Evolutionary conservation across 2,113 vertebrate genomes (phyloP), one percentile per base, ranked within the genome.

Genomic region (Ceyx margarethae): DNA sequence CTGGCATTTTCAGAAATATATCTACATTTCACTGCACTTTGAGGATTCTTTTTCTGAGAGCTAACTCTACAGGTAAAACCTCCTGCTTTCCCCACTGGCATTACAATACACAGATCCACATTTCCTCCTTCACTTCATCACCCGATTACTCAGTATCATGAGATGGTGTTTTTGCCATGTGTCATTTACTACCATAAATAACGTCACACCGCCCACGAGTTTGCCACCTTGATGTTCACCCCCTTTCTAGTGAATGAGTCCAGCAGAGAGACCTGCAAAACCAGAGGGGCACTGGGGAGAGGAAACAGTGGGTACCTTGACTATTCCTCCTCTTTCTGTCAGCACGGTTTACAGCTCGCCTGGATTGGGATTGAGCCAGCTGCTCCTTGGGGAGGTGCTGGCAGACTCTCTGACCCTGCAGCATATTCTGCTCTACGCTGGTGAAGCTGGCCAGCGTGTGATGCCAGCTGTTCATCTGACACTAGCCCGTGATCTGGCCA

Each of bases 131-230:
- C 43, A 0, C 91, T 92, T 84, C 73, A 58, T 82, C 87, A 80
- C 17, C 9, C 5, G 0, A 64, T 94, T 95, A 93, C 85, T 96
- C 91, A 95, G 22, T 80, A 77, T 90, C 94, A 95, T 56, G 64
- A 81, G 94, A 85, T 60, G 1, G 19, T 93, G 69, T 22, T 92
- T 91, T 85, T 74, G 48, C 77, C 75, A 45, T 82, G 82, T 79
- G 67, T 60, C 31, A 33, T 85, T 80, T 67, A 60, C 46, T 82
- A 20, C 93, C 72, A 74, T 77, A 96, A 92, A 95, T 91, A 95
- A 85, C 1, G 0, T 50, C 2, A 1, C 57, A 31, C 82, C 85
- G 85, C 64, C 60, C 75, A 80, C 72, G 87, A 80, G 64, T 91
- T 82, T 95, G 64, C 72, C 68, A 51, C 81, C 93, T 82, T 92